phyloP scores from a whole-genome alignment of 2,113 vertebrate species.

The Marcusenius ussheri region DNA sequence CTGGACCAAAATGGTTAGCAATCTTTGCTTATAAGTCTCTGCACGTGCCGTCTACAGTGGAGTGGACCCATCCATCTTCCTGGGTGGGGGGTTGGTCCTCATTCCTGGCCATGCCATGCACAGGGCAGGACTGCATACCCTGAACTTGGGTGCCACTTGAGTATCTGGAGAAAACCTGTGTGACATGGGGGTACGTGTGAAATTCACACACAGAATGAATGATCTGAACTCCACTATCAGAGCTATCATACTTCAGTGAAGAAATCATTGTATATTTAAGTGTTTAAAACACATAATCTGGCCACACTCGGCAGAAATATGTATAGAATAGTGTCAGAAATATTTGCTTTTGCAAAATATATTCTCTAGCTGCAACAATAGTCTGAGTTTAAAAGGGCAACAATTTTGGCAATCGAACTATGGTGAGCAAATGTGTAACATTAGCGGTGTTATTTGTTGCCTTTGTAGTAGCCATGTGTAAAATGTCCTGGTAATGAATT shows the following conservation, averaged over 20 bases:
- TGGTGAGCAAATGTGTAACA: not conserved
- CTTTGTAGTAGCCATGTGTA: not conserved
- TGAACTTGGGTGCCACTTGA: not conserved
- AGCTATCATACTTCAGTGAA: not conserved
- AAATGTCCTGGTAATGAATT: slow-evolving; percentile 5
- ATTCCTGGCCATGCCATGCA: not conserved
- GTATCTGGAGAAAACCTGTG: not conserved
- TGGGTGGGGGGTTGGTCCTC: not conserved
- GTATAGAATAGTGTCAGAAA: not conserved
- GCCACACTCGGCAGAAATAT: not conserved
- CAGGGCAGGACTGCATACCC: not conserved
- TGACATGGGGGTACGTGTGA: not conserved
- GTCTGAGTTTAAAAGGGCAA: not conserved
- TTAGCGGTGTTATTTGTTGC: not conserved
- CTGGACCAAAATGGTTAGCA: not conserved
- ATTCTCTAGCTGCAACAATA: not conserved
- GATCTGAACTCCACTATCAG: not conserved
- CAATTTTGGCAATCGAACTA: not conserved
- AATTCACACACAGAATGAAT: not conserved
- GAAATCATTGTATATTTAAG: not conserved
- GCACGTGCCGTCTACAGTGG: not conserved
- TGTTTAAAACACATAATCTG: not conserved
- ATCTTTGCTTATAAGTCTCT: not conserved
- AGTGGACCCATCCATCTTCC: not conserved
- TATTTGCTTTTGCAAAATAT: not conserved